A percentile compares a stretch with the other conserved stretches of the same genome.
phyloP scores from a whole-genome alignment of 2,888 invertebrate species.

The Euzetes globulus region DNA sequence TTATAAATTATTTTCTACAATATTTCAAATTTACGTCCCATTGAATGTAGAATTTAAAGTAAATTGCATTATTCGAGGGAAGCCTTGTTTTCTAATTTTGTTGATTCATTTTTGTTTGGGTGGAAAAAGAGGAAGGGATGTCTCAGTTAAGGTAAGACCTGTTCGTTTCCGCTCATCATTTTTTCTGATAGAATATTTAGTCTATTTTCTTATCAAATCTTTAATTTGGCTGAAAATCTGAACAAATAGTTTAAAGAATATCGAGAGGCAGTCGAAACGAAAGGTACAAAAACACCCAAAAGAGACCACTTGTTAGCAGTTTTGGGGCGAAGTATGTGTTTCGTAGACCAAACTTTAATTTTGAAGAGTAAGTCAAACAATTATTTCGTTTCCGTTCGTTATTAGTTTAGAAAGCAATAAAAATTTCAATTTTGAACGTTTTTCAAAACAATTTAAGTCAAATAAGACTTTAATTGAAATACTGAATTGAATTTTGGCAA shows the following conservation, averaged over 20 bases:
- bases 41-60: too few relatives aligned
- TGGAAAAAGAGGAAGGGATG: not conserved
- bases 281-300: constrained; percentile 1
- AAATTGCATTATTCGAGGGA: too few relatives aligned
- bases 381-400: constrained; percentile 7
- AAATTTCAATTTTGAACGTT: not conserved
- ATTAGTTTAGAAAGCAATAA: not conserved
- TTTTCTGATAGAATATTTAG: not conserved
- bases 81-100: not conserved
- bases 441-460: not conserved
- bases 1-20: too few relatives aligned
- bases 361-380: constrained; percentile 4
- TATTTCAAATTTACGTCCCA: too few relatives aligned
- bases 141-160: not conserved
- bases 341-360: not conserved
- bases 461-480: not conserved
- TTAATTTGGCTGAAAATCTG: constrained; percentile 9
- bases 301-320: not conserved
- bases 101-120: not conserved
- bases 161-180: not conserved
- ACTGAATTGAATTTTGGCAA: too few relatives aligned
- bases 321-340: not conserved
- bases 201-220: constrained; percentile 12
- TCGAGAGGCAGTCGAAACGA: not conserved
- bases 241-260: not conserved